Conservation (phyloP, 2,113 vertebrate species). For the Malurus melanocephalus region DNA sequence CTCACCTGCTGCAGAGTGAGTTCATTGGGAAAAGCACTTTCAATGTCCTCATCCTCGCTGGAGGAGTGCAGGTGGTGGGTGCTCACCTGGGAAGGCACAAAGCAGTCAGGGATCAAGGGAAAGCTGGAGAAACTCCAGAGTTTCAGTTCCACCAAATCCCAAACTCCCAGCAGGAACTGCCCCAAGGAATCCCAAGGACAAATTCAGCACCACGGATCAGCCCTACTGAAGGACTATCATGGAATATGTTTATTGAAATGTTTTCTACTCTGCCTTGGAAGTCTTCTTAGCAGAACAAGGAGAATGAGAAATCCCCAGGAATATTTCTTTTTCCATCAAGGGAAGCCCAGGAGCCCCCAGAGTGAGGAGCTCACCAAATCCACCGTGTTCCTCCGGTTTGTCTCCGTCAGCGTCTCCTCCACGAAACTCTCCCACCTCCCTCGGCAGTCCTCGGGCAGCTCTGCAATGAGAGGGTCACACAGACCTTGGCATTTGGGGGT, state of each 20-base stretch:
- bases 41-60: slow-evolving; percentile 93
- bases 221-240: neutral
- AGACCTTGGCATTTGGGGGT: accelerated
- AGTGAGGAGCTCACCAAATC: slow-evolving; percentile 82
- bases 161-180: neutral
- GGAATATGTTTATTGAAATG: accelerated
- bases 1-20: slow-evolving; percentile 92
- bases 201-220: accelerated
- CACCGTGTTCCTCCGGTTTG: slow-evolving; percentile 90
- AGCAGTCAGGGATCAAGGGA: neutral
- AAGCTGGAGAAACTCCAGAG: neutral
- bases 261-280: neutral
- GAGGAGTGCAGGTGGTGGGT: slow-evolving; percentile 94
- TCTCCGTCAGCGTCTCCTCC: slow-evolving; percentile 89
- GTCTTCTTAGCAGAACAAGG: neutral
- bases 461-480: slow-evolving; percentile 52
- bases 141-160: neutral
- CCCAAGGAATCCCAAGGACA: accelerated
- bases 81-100: slow-evolving; percentile 79
- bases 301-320: accelerated
- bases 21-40: slow-evolving; percentile 89
- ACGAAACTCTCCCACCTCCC: slow-evolving; percentile 96
- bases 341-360: neutral
- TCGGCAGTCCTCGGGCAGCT: slow-evolving; percentile 90
- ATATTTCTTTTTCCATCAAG: accelerated